These are phyloP conservation scores for Panagrolaimus sp. DNA, from an alignment of 1,140 invertebrate genomes.

Conservation along the genomic window DNA sequence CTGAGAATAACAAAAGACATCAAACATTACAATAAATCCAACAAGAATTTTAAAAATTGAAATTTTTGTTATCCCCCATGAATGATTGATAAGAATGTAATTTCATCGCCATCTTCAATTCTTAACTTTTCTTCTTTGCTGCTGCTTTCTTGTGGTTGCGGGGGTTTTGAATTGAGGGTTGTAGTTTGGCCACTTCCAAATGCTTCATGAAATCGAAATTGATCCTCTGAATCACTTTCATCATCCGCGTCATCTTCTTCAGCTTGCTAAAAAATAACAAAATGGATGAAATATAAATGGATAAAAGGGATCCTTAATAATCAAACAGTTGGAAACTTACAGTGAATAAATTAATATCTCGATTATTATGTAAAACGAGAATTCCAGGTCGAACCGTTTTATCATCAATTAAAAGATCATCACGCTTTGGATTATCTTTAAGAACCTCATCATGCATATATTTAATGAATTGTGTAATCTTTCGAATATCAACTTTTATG, in stretches of 20 bases:
- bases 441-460: constrained; percentile 8
- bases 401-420: not conserved
- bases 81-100: constrained; percentile 1
- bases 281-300: no score
- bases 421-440: not conserved
- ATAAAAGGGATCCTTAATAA: not conserved
- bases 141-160: not conserved
- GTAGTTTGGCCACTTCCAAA: no score
- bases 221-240: not conserved
- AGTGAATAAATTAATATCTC: constrained; percentile 13
- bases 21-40: no score
- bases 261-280: constrained; percentile 1
- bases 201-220: no score
- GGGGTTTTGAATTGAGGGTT: not conserved
- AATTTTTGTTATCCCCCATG: not conserved
- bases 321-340: not conserved
- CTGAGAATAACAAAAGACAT: no score
- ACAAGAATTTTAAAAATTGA: no score
- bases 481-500: not conserved
- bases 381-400: not conserved
- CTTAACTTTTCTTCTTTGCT: not conserved
- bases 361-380: constrained; percentile 8
- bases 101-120: constrained; percentile 9
- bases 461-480: not conserved
- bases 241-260: not conserved